Base-by-base conservation (phyloP, 2,888 invertebrate genomes). In the Chesias legatella region DNA sequence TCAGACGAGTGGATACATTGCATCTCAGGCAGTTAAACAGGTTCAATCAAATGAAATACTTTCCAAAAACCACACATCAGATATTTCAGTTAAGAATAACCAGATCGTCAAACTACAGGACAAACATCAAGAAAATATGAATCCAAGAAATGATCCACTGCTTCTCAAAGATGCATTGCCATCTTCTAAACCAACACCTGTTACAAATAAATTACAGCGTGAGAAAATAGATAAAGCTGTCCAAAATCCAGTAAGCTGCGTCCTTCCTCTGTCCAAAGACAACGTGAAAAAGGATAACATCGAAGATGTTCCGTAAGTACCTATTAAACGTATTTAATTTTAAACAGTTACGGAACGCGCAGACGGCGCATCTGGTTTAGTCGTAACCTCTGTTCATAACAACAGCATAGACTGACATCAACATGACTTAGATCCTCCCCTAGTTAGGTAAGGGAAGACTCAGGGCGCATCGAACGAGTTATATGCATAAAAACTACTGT, bases 291-390 rank as follows among this genome's bases (percentile, higher is more conserved):
- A 51, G 27, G 47, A 36, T 20, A 48, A 43, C 25, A 44, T 54
- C 34, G 52, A 46, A 10, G 49, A 62, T 43, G 56, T 65, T 37
- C 62, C 73, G 80, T 80, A 64, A 77, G 80, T 78, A 61, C 17
- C 13, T 17, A 17, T 9, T 23, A 35, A 10, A 26, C 3, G n/a
- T n/a, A n/a, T n/a, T n/a, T n/a, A n/a, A n/a, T n/a, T n/a, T n/a
- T n/a, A n/a, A n/a, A n/a, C n/a, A n/a, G n/a, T n/a, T n/a, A n/a
- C n/a, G n/a, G n/a, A n/a, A n/a, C n/a, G n/a, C n/a, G n/a, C n/a
- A n/a, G n/a, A n/a, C n/a, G n/a, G n/a, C n/a, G n/a, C n/a, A n/a
- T n/a, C n/a, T n/a, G n/a, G n/a, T n/a, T n/a, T n/a, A n/a, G n/a
- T n/a, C n/a, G n/a, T n/a, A n/a, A n/a, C n/a, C n/a, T n/a, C n/a